phyloP scores from a whole-genome alignment of 2,113 vertebrate genomes.

The Notarius quadriscutis region DNA sequence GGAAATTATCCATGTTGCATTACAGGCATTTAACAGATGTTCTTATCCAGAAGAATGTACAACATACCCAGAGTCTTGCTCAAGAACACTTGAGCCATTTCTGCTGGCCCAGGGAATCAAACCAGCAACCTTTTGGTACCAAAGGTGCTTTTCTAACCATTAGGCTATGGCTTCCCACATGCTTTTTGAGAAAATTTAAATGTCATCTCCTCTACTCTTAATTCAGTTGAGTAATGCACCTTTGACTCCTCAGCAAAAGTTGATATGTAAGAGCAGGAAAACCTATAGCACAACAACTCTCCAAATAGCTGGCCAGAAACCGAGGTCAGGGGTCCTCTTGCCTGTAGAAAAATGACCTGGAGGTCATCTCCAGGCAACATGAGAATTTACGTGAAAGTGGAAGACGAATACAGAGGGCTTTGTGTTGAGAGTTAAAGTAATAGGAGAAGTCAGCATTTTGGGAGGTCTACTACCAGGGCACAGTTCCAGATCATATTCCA shows the following conservation, averaged over 20 bases:
- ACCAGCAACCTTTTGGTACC: too few species aligned
- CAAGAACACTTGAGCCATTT: too few species aligned
- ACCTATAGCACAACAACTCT: background rate
- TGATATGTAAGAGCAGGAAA: background rate
- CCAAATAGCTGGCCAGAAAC: background rate
- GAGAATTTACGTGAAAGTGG: background rate
- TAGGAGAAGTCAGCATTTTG: background rate
- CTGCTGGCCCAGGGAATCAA: too few species aligned
- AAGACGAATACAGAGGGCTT: background rate
- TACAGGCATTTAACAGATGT: too few species aligned
- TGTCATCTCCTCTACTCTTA: background rate
- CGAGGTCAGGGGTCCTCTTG: constrained; percentile 19
- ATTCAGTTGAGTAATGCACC: background rate
- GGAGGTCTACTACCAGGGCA: constrained; percentile 38
- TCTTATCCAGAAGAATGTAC: too few species aligned
- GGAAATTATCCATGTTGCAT: background rate
- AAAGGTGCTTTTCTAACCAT: background rate
- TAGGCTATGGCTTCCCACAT: background rate
- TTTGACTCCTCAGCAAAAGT: background rate
- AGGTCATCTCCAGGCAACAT: background rate
- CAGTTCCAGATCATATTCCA: constrained; percentile 35
- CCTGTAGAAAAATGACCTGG: constrained; percentile 27
- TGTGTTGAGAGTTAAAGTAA: constrained; percentile 7
- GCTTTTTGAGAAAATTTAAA: background rate
- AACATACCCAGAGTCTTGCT: too few species aligned